These are phyloP conservation scores for Thermophis baileyi DNA, from an alignment of 2,113 vertebrate species.

Conservation along the genomic window DNA sequence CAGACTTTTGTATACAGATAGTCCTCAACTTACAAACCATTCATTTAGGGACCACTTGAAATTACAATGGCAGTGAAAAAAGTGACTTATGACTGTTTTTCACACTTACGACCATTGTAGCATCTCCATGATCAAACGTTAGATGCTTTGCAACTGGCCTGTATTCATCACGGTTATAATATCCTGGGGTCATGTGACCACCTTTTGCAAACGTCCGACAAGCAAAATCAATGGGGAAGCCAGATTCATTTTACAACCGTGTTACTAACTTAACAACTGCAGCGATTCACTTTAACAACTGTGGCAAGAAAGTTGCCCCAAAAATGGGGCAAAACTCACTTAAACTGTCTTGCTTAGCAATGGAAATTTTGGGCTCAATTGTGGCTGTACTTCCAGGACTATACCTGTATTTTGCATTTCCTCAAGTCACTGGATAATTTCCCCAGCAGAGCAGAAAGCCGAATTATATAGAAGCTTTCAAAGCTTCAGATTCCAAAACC, in stretches of 20 bases:
- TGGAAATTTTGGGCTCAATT: not conserved
- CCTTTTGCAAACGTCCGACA: not conserved
- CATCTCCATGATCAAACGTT: not conserved
- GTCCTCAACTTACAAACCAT: not conserved
- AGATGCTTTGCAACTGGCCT: not conserved
- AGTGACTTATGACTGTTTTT: not conserved
- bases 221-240: not conserved
- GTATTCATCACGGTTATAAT: not conserved
- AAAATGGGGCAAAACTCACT: not conserved
- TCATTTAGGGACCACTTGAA: not conserved
- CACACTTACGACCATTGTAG: not conserved
- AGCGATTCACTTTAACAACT: not conserved
- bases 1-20: not conserved
- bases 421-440: not conserved
- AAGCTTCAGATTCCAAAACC: not conserved
- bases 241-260: not conserved
- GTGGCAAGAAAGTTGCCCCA: not conserved
- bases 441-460: not conserved
- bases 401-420: not conserved
- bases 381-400: not conserved
- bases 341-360: not conserved
- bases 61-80: not conserved
- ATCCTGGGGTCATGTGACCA: not conserved
- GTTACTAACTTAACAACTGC: not conserved
- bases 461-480: not conserved